These are phyloP conservation scores for Heterochromis multidens DNA, from an alignment of 2,113 vertebrate genomes.

Conservation along the genomic window DNA sequence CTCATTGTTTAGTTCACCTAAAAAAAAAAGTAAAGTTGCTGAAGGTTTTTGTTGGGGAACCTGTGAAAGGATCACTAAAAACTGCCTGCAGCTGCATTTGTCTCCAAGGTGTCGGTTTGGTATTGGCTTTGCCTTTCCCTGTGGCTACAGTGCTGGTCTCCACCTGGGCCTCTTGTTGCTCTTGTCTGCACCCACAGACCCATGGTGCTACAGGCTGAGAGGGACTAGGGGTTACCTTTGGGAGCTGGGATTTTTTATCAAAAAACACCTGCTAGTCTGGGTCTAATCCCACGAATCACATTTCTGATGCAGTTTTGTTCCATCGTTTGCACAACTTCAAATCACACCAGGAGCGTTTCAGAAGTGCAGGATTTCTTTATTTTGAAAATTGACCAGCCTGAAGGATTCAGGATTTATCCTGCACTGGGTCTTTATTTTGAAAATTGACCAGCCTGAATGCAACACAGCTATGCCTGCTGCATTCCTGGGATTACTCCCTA, in stretches of 20 bases:
- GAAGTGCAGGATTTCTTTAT: not conserved
- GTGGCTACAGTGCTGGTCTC: not conserved
- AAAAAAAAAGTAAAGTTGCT: no score
- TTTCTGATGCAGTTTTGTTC: no score
- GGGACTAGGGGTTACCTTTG: not conserved
- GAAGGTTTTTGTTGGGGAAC: no score
- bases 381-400: not conserved
- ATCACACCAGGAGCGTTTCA: not conserved
- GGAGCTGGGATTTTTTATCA: rapidly evolving
- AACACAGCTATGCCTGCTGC: not conserved
- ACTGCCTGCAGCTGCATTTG: no score
- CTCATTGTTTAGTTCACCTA: no score
- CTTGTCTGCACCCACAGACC: not conserved
- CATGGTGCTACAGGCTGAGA: not conserved
- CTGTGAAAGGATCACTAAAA: no score
- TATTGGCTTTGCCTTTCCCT: no score
- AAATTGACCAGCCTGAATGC: not conserved
- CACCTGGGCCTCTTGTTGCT: not conserved
- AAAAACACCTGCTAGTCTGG: rapidly evolving
- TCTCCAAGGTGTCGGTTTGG: no score
- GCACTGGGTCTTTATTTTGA: not conserved
- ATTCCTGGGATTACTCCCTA: not conserved
- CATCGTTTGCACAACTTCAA: not conserved
- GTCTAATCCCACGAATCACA: rapidly evolving
- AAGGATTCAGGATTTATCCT: not conserved